phyloP scores from a whole-genome alignment of 2,113 vertebrate species.

The Macroglossus sobrinus region DNA sequence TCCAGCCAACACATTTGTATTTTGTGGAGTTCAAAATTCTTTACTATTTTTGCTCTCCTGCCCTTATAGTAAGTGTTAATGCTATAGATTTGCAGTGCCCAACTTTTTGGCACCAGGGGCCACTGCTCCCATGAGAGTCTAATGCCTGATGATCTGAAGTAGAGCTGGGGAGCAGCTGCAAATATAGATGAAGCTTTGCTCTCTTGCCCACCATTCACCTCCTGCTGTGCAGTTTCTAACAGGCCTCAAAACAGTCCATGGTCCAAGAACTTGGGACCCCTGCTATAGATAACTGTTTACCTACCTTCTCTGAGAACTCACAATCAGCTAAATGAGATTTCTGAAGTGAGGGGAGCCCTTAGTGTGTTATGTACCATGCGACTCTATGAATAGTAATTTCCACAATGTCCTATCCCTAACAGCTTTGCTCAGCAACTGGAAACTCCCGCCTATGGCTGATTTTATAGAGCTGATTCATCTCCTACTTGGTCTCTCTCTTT shows the following conservation, averaged over 20 bases:
- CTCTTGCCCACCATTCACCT: no score
- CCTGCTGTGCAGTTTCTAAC: no score
- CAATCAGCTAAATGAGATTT: not conserved
- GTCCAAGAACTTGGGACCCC: no score
- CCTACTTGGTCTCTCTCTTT: not conserved
- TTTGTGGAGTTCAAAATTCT: not conserved
- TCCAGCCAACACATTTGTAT: no score
- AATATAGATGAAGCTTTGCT: no score
- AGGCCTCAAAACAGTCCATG: no score
- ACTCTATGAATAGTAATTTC: not conserved
- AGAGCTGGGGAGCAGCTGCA: no score
- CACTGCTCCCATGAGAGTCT: no score
- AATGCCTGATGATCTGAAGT: no score
- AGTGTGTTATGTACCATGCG: not conserved
- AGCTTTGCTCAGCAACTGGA: not conserved
- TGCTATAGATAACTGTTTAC: not conserved
- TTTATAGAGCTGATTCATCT: not conserved
- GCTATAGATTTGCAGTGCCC: not conserved
- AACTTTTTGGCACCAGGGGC: no score
- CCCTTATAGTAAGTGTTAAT: not conserved
- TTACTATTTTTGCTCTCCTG: not conserved
- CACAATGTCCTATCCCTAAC: not conserved
- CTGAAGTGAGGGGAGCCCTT: not conserved
- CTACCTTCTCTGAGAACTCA: not conserved
- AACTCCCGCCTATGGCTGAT: not conserved